These are phyloP conservation scores for Drosophila kikkawai DNA, from an alignment of 1,140 invertebrate species.

Conservation along the genomic window DNA sequence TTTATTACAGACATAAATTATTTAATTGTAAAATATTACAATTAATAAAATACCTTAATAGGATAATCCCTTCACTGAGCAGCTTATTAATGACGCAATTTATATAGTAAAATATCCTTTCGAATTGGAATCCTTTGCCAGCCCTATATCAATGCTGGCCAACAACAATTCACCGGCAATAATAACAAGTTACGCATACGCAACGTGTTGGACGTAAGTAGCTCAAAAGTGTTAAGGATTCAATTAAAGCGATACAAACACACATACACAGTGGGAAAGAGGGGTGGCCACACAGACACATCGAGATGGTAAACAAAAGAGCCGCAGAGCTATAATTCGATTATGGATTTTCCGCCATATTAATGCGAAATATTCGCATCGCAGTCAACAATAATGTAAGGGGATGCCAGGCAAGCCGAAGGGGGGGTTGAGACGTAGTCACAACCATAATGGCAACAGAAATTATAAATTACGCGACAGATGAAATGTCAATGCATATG, in stretches of 20 bases:
- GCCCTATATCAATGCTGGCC: conserved; percentile 45
- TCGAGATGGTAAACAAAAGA: conserved; percentile 74
- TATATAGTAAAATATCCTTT: conserved; percentile 18
- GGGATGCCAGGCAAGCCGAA: conserved; percentile 10
- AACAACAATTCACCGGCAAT: conserved; percentile 47
- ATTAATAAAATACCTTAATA: not conserved
- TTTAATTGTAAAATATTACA: not conserved
- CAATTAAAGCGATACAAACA: conserved; percentile 81
- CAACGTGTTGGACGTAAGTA: conserved; percentile 80
- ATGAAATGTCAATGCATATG: conserved; percentile 78
- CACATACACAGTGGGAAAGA: conserved; percentile 19
- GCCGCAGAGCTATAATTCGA: conserved; percentile 79
- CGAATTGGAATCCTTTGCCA: conserved; percentile 15
- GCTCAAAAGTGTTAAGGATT: conserved; percentile 83
- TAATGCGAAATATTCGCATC: conserved; percentile 81
- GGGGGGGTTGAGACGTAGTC: conserved; percentile 9
- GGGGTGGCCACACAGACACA: conserved; percentile 14
- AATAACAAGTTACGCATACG: conserved; percentile 80
- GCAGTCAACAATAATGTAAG: conserved; percentile 67
- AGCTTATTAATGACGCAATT: conserved; percentile 6
- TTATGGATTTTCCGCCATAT: conserved; percentile 83
- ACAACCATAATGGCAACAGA: conserved; percentile 77
- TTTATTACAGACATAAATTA: not conserved
- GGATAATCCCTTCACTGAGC: conserved; percentile 1
- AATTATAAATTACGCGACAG: conserved; percentile 83